Conservation (phyloP, 2,888 invertebrate species). For the Epicampocera succincta region DNA sequence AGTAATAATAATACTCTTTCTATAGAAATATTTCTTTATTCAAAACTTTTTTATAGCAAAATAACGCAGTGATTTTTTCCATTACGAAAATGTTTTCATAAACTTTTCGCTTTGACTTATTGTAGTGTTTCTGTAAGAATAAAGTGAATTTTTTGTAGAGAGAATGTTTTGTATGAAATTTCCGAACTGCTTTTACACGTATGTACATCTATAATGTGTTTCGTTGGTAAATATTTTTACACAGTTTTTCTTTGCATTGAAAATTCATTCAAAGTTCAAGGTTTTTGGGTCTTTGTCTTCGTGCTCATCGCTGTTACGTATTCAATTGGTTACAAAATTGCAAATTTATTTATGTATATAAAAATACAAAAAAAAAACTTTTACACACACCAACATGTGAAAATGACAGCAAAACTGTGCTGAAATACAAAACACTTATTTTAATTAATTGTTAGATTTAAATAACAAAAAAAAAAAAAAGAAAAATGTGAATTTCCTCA, state of each 20-base stretch:
- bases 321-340: constrained; percentile 19
- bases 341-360: constrained; percentile 9
- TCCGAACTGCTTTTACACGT: neutral
- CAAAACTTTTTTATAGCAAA: too few species aligned
- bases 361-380: neutral
- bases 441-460: constrained; percentile 2
- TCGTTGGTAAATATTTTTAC: neutral
- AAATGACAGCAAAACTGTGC: constrained; percentile 16
- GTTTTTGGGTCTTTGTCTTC: constrained; percentile 55
- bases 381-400: neutral
- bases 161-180: neutral
- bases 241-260: constrained; percentile 20
- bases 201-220: neutral
- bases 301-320: constrained; percentile 27
- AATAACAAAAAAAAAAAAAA: neutral
- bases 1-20: too few species aligned
- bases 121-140: too few species aligned
- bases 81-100: too few species aligned
- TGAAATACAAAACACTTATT: constrained; percentile 35
- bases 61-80: too few species aligned
- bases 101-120: too few species aligned
- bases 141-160: too few species aligned
- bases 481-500: neutral
- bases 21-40: too few species aligned
- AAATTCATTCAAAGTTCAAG: constrained; percentile 56